Base-by-base conservation (phyloP, 2,888 invertebrate genomes). In the Tinea trinotella region DNA sequence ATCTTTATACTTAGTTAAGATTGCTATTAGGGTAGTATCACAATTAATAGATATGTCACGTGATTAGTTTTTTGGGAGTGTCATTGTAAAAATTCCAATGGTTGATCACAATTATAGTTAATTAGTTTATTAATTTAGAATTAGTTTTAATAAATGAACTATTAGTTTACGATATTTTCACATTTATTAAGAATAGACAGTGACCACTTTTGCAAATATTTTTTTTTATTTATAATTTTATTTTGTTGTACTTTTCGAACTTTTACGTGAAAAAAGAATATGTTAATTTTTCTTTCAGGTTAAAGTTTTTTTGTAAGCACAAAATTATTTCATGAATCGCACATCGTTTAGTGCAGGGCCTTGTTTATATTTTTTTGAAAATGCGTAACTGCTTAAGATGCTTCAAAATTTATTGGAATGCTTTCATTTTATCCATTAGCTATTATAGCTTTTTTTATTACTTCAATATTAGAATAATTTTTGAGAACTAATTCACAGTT, bases 231-330 rank as follows among this genome's bases (percentile, higher is more conserved):
- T n/a, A n/a, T n/a, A 22, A 5, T 22, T 22, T 22, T 22, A 22
- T 7, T 30, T 30, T 30, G 30, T 30, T 7, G 7, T 2, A 30
- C 7, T 2, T 30, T 30, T 30, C 3, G n/a, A n/a, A n/a, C n/a
- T n/a, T n/a, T n/a, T n/a, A n/a, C n/a, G n/a, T n/a, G n/a, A 30
- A 7, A 30, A 30, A 10, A 30, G 9, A 7, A 7, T 2, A 4
- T 30, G 30, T 10, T 30, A n/a, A 30, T 19, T 46, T 18, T 15
- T 10, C 19, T 46, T 46, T 46, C 46, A 46, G 46, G 46, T 18
- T 40, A 13, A 40, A 3, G 3, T 15, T 40, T 40, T 46, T 46
- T 46, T 10, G 2, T 46, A 46, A 46, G 46, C 46, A 46, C 46
- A 30, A n/a, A n/a, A 10, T 30, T 2, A 13, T n/a, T 46, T 12